These are phyloP conservation scores for Hyaena hyaena DNA, from an alignment of 2,113 vertebrate genomes.

Conservation along the genomic window DNA sequence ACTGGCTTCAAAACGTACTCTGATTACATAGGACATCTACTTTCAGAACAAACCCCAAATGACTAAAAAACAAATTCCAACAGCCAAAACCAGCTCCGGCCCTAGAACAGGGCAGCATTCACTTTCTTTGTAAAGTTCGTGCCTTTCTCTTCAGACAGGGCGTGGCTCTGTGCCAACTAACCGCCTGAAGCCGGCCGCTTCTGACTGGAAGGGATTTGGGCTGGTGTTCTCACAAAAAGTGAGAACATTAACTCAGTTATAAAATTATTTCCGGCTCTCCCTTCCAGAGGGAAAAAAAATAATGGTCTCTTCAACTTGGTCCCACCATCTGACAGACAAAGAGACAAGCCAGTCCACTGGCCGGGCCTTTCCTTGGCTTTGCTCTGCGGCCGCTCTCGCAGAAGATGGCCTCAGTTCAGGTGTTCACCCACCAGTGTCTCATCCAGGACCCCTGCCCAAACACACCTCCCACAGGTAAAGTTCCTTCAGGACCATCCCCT, in stretches of 20 bases:
- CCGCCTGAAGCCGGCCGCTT: accelerated
- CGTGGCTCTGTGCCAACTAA: not conserved
- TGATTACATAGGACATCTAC: not conserved
- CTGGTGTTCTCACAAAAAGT: not conserved
- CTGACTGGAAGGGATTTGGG: not conserved
- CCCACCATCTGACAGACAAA: not conserved
- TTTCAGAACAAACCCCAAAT: not conserved
- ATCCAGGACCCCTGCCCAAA: not conserved
- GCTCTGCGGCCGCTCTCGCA: not conserved
- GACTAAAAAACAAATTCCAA: not conserved
- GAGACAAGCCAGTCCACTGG: not conserved
- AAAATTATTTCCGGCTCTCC: not conserved
- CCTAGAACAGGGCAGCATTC: not conserved
- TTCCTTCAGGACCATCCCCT: not conserved
- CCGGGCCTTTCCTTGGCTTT: not conserved
- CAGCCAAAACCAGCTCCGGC: not conserved
- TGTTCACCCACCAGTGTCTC: not conserved
- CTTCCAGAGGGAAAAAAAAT: not conserved
- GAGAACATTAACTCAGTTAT: not conserved
- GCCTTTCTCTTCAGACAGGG: not conserved
- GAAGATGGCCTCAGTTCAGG: not conserved
- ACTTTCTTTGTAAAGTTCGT: not conserved
- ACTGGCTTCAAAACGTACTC: not conserved
- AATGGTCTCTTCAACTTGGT: not conserved
- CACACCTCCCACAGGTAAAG: not conserved